Evolutionary conservation across 2,797 vertebrate genomes (phyloP).

Genomic region (Myiotriccus ornatus): DNA sequence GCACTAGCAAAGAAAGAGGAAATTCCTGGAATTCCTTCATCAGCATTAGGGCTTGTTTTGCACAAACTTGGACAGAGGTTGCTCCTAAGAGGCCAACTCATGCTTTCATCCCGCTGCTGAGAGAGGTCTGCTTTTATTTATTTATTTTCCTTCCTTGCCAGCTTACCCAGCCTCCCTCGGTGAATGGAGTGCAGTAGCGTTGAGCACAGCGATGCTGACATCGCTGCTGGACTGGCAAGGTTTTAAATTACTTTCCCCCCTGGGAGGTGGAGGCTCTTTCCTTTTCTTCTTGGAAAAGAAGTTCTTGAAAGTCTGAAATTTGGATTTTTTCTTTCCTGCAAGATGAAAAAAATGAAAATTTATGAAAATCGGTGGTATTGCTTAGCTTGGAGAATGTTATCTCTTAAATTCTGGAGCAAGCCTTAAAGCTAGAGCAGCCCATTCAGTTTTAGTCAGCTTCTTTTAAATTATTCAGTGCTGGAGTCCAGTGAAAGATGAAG

Average conservation of each 20-base stretch:
- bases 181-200: conserved; percentile 69
- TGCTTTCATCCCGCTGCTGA: conserved; percentile 17
- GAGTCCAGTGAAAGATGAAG: conserved; percentile 43
- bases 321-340: conserved; percentile 92
- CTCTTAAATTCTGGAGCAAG: background rate
- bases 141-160: background rate
- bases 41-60: conserved; percentile 60
- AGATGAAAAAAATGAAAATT: background rate
- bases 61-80: conserved; percentile 36
- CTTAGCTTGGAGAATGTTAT: background rate
- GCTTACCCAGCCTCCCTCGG: conserved; percentile 77
- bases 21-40: conserved; percentile 68
- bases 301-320: conserved; percentile 90
- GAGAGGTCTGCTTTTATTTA: background rate
- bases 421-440: background rate
- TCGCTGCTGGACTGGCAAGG: conserved; percentile 82
- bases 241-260: conserved; percentile 73
- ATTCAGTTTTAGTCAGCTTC: conserved; percentile 3
- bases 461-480: conserved; percentile 42
- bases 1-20: conserved; percentile 55
- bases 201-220: conserved; percentile 72
- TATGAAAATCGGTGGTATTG: background rate
- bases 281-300: conserved; percentile 92
- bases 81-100: conserved; percentile 20
- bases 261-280: conserved; percentile 72